Conservation (phyloP, 2,888 invertebrate genomes). For the Pseudoips prasinana region DNA sequence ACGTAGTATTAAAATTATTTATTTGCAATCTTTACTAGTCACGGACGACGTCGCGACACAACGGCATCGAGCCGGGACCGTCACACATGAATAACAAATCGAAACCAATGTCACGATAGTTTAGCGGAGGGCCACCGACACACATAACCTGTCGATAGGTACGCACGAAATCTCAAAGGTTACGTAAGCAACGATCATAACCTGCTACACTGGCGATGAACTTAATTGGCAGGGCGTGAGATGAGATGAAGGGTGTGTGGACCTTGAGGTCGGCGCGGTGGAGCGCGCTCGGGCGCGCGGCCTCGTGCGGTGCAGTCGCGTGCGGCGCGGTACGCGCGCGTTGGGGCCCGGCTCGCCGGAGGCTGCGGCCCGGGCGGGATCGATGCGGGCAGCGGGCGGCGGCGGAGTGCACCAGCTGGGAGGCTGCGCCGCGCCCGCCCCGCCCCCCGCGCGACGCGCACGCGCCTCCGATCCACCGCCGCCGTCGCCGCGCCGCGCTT, state of each 20-base stretch:
- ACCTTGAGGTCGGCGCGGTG: slow-evolving; percentile 45
- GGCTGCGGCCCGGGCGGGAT: slow-evolving; percentile 71
- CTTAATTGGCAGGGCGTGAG: slow-evolving; percentile 52
- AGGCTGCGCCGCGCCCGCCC: slow-evolving; percentile 68
- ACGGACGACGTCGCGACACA: slow-evolving; percentile 12
- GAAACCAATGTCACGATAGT: slow-evolving; percentile 23
- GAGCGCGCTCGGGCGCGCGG: slow-evolving; percentile 44
- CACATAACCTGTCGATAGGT: slow-evolving; percentile 63
- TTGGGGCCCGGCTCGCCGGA: slow-evolving; percentile 55
- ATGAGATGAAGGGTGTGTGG: slow-evolving; percentile 58
- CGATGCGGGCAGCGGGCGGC: slow-evolving; percentile 80
- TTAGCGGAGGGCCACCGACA: slow-evolving; percentile 43
- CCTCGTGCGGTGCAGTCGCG: slow-evolving; percentile 47
- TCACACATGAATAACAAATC: slow-evolving; percentile 17
- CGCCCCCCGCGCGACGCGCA: slow-evolving; percentile 28
- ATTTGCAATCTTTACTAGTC: slow-evolving; percentile 18
- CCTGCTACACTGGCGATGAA: slow-evolving; percentile 60
- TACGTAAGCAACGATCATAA: slow-evolving; percentile 69
- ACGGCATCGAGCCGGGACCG: slow-evolving; percentile 12
- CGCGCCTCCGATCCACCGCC: slow-evolving; percentile 30
- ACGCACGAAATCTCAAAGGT: slow-evolving; percentile 56
- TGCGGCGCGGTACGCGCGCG: slow-evolving; percentile 59
- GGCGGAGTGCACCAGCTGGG: slow-evolving; percentile 75
- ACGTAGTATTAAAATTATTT: slow-evolving; percentile 10
- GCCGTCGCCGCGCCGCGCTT: slow-evolving; percentile 29